Evolutionary conservation across 2,797 vertebrate species (phyloP), one percentile per base, ranked within the genome.

Genomic region (Dromococcyx pavoninus): DNA sequence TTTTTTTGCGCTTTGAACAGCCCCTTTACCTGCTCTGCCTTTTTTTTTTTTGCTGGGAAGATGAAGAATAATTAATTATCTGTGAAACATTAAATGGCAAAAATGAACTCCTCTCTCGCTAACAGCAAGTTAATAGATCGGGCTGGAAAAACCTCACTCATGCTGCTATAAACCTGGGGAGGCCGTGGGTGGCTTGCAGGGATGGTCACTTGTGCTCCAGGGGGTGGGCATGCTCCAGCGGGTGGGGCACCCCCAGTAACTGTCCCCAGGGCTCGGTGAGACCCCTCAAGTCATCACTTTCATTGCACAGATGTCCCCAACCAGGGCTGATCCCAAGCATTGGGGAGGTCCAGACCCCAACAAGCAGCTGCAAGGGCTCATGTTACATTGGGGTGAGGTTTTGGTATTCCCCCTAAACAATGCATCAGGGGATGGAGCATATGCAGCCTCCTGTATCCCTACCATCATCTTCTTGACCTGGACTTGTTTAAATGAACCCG

Each of bases 51-150:
- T 16, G 7, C 74, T 54, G 35, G 50, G 60, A 86, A 86, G 80
- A 93, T 70, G 96, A 88, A 48, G 93, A 84, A 96, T 95, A 96
- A 95, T 96, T 96, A 95, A 96, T 95, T 96, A 93, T 91, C 96
- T 6, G 12, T 96, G 96, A 91, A 95, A 96, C 12, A 4, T 84
- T 96, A 96, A 96, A 88, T 44, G 86, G 88, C 67, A 60, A 69
- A 94, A 96, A 96, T 73, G 66, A 91, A 90, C 73, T 93, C 89
- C 86, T 86, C 86, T 83, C 57, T 83, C 1, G 8, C 81, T 88
- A 91, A 81, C 14, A 2, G 70, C 8, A 28, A 39, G 43, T 62
- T 89, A 96, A 94, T 84, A 54, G 89, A 51, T 44, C 0, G 9
- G n/a, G 60, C 39, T 64, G 48, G 88, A 33, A 66, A 48, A 84